Evolutionary conservation across 2,888 invertebrate genomes (phyloP), one percentile per base, ranked within the genome.

Genomic region (Colletes collaris): DNA sequence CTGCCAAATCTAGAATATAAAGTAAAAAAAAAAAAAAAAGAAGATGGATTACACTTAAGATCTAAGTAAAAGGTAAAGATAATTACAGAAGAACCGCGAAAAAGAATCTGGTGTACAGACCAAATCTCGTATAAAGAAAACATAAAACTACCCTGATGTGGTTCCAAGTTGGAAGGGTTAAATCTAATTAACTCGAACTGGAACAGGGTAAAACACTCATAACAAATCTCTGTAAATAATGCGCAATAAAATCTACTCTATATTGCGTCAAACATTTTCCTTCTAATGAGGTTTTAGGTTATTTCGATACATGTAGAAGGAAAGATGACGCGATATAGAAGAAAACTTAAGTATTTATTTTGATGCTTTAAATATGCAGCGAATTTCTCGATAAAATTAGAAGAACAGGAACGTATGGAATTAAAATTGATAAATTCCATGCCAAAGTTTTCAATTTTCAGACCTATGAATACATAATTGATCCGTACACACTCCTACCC

Each of bases 121-220:
- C 78, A 82, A 85, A 81, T 78, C 66, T 66, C 73, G 72, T 70
- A 65, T 67, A 55, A 69, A 40, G 50, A 76, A 52, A 69, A 60
- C 62, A 52, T 55, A 85, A 88, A 77, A 79, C 0, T 67, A 69
- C 87, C 89, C 87, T 85, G 83, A 67, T 76, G 44, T 74, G 80
- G 53, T 71, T 90, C 92, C 92, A 86, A 92, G 90, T 90, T 89
- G 86, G 84, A 79, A 88, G 88, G 87, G 91, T 92, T 92, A 92
- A 92, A 91, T 87, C 76, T 62, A 90, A 90, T 92, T 89, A 92
- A 92, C 89, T 90, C 89, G 90, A 91, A 92, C 92, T 92, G 92
- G 91, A 89, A 82, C 80, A 84, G 87, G 89, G 86, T 73, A 75
- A 79, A 73, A 76, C 56, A 46, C 44, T 73, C 59, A 50, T 64